phyloP scores from a whole-genome alignment of 2,113 vertebrate species.

The Gnathonemus longibarbis region DNA sequence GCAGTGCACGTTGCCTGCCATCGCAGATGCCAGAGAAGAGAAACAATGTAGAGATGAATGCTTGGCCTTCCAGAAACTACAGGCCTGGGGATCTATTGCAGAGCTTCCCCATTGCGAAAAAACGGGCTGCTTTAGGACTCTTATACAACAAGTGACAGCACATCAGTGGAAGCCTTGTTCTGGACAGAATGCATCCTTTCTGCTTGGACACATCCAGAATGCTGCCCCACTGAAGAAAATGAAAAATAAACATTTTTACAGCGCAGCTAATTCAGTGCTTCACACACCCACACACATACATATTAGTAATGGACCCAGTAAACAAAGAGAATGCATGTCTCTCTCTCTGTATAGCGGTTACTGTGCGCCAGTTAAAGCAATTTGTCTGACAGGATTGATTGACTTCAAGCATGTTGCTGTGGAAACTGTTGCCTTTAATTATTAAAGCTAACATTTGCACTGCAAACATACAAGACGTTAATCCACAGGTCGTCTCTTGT shows the following conservation, averaged over 20 bases:
- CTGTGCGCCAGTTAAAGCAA: constrained; percentile 14
- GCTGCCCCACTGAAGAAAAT: constrained; percentile 41
- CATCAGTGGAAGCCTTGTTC: constrained; percentile 48
- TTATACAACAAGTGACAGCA: constrained; percentile 44
- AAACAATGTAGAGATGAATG: constrained; percentile 30
- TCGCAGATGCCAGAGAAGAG: constrained; percentile 20
- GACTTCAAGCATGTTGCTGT: constrained; percentile 27
- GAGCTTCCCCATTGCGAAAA: constrained; percentile 27
- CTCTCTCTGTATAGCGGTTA: constrained; percentile 26
- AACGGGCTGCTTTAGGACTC: constrained; percentile 39
- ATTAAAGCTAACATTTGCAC: constrained; percentile 52
- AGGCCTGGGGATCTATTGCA: constrained; percentile 38
- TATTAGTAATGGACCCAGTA: background rate
- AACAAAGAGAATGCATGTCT: constrained; percentile 11
- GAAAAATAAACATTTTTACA: constrained; percentile 45
- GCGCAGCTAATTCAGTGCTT: constrained; percentile 44
- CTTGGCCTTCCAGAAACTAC: constrained; percentile 37
- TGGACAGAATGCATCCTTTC: constrained; percentile 51
- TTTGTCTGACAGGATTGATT: constrained; percentile 37
- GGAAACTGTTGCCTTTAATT: constrained; percentile 43
- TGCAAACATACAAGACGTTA: constrained; percentile 44
- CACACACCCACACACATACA: constrained; percentile 25
- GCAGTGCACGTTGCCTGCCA: background rate
- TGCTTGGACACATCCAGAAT: constrained; percentile 38
- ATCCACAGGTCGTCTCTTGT: constrained; percentile 46